Base-by-base conservation (phyloP, 2,113 vertebrate species). In the Probosciger aterrimus region DNA sequence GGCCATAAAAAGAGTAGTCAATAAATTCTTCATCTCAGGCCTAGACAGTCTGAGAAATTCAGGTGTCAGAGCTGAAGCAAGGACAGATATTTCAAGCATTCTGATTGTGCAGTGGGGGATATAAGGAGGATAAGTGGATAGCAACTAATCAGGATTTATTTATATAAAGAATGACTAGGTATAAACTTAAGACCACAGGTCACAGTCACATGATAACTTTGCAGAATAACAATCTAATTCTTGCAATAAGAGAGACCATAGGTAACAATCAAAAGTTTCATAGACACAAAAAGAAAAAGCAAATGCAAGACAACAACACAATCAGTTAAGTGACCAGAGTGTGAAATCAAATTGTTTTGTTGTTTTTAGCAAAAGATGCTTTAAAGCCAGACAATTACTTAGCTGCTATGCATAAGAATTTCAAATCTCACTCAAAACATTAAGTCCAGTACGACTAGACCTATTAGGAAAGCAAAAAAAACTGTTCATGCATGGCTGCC, bases 141-240 rank as follows among this genome's bases (percentile, higher is more conserved):
- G 75, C 59, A 86, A 89, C 82, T 93, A 91, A 93, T 92, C 85
- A 87, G 89, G 78, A 94, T 90, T 93, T 88, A 90, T 82, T 93
- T 90, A 93, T 77, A 82, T 44, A 68, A 63, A 82, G 77, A 89
- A 94, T 92, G 93, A 91, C 88, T 53, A 80, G 31, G 75, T 94
- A 83, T 70, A 84, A 86, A 92, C 55, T 75, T 92, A 88, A 92
- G 74, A 82, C 68, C 49, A 50, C 1, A 4, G 95, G 86, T 93
- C 91, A 93, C 73, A 90, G 80, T 30, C 65, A 86, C 83, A 52
- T 77, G 76, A 70, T 90, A 95, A 96, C 85, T 94, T 23, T 37
- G 90, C 92, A 95, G 46, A 91, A 79, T 24, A 79, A 75, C 62
- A 76, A 86, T 23, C 19, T 69, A 89, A 70, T 62, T 91, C 73